Percentiles rank a stretch among this genome's conserved stretches.
phyloP scores from a whole-genome alignment of 2,113 vertebrate genomes.

The Hypocryptadius cinnamomeus region DNA sequence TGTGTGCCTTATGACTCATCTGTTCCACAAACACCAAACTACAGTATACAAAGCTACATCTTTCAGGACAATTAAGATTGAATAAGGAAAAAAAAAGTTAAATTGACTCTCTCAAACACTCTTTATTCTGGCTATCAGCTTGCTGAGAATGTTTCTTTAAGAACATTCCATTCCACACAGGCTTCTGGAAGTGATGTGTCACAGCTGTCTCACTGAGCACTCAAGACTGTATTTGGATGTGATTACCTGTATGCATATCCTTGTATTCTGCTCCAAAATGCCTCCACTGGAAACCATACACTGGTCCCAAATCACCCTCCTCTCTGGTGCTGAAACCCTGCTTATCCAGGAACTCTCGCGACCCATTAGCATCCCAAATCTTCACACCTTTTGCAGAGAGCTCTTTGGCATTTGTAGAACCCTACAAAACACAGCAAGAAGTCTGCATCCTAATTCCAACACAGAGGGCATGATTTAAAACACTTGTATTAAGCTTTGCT shows the following conservation, averaged over 20 bases:
- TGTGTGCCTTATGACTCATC: background rate
- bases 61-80: background rate
- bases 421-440: slow-evolving; percentile 66
- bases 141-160: background rate
- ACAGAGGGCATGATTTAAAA: background rate
- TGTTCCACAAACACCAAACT: background rate
- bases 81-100: background rate
- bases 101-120: background rate
- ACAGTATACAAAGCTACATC: background rate
- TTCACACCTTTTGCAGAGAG: slow-evolving; percentile 91
- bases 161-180: background rate
- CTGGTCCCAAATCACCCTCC: slow-evolving; percentile 93
- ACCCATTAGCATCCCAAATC: slow-evolving; percentile 97
- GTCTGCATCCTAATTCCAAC: background rate
- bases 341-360: slow-evolving; percentile 86
- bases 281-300: slow-evolving; percentile 98
- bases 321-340: slow-evolving; percentile 83
- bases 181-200: background rate
- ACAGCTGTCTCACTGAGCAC: background rate
- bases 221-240: background rate
- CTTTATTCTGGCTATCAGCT: background rate
- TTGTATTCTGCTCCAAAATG: slow-evolving; percentile 96
- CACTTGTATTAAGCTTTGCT: background rate
- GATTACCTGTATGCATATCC: slow-evolving; percentile 85
- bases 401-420: slow-evolving; percentile 93